A percentile compares a stretch with the other conserved stretches of the same genome.
These are phyloP conservation scores for Biston betularia DNA, from an alignment of 2,888 invertebrate species.

Conservation along the genomic window DNA sequence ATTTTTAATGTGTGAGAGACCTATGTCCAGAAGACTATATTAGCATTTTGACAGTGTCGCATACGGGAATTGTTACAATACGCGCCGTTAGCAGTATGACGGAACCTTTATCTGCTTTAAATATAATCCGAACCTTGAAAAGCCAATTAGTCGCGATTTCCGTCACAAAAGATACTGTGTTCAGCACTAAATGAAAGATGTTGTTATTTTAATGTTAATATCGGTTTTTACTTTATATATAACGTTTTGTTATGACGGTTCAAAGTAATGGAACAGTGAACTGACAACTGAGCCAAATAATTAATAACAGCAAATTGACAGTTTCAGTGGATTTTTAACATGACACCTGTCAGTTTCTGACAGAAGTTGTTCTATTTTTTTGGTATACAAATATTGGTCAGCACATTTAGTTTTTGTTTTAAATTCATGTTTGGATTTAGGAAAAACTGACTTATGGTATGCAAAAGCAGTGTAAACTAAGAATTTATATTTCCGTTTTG, in stretches of 20 bases:
- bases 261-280: conserved; percentile 20
- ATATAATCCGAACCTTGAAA: conserved; percentile 8
- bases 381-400: too few relatives aligned
- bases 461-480: too few relatives aligned
- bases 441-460: too few relatives aligned
- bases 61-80: neutral
- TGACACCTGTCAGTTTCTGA: neutral
- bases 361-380: neutral
- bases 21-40: too few relatives aligned
- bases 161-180: conserved; percentile 19
- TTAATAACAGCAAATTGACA: neutral
- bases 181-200: conserved; percentile 23
- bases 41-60: too few relatives aligned
- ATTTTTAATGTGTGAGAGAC: too few relatives aligned
- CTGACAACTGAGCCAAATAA: conserved; percentile 7
- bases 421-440: too few relatives aligned
- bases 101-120: neutral
- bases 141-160: conserved; percentile 23
- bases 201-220: conserved; percentile 28
- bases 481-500: too few relatives aligned
- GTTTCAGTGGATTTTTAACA: neutral
- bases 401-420: too few relatives aligned
- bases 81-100: neutral
- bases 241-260: conserved; percentile 30
- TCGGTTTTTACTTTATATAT: conserved; percentile 13